Evolutionary conservation across 2,797 vertebrate genomes (phyloP).

Genomic region (Acipenser oxyrinchus): DNA sequence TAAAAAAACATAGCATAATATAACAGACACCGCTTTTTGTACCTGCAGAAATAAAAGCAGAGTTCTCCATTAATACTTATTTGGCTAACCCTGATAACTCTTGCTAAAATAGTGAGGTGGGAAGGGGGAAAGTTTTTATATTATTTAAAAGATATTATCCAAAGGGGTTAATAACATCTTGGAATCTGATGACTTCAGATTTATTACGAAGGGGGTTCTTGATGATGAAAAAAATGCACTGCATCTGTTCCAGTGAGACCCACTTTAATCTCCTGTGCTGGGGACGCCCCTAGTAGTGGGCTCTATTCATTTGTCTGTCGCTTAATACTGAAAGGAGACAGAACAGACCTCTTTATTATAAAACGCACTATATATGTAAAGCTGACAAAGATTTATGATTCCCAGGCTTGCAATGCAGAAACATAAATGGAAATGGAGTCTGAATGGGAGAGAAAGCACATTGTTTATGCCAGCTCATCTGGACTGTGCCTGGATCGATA

Average conservation of each 20-base stretch:
- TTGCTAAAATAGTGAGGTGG: no score
- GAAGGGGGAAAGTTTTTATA: no score
- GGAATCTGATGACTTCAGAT: no score
- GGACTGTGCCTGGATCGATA: constrained; percentile 52
- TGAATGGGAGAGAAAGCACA: constrained; percentile 42
- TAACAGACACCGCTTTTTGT: no score
- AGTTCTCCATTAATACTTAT: no score
- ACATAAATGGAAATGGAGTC: constrained; percentile 51
- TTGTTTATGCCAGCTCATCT: constrained; percentile 48
- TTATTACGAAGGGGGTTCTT: constrained; percentile 6
- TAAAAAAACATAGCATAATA: no score
- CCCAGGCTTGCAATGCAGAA: constrained; percentile 48
- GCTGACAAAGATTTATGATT: constrained; percentile 60
- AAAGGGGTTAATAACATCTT: no score
- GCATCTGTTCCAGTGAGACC: constrained; percentile 42
- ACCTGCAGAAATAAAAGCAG: no score
- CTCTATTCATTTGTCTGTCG: constrained; percentile 52
- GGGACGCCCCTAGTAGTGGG: constrained; percentile 51
- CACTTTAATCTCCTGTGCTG: constrained; percentile 47
- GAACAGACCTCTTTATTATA: constrained; percentile 47
- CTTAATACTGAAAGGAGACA: constrained; percentile 35
- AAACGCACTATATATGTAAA: constrained; percentile 50
- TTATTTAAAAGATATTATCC: no score
- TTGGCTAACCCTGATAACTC: no score
- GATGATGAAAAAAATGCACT: constrained; percentile 22